These are phyloP conservation scores for Clarias fuscus DNA, from an alignment of 2,797 vertebrate genomes.

Conservation along the genomic window DNA sequence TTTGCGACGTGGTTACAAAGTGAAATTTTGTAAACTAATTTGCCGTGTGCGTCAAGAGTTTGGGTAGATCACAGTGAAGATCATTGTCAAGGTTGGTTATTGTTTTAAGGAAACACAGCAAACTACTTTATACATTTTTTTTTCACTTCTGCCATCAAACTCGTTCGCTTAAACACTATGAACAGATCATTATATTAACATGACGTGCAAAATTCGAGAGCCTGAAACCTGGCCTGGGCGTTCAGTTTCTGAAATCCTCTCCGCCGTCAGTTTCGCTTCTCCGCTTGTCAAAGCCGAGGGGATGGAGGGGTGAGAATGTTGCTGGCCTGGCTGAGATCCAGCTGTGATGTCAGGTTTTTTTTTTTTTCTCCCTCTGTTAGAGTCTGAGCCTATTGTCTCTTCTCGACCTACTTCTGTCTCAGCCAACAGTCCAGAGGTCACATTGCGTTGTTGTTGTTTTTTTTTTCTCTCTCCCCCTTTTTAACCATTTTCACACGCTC, in stretches of 20 bases:
- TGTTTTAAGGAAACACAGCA: not conserved
- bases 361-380: constrained; percentile 55
- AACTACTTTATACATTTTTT: not conserved
- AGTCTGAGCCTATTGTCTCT: constrained; percentile 68
- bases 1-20: not conserved
- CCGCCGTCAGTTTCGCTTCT: constrained; percentile 19
- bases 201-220: not conserved
- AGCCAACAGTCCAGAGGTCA: constrained; percentile 60
- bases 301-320: constrained; percentile 49
- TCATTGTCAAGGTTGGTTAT: not conserved
- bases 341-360: constrained; percentile 68
- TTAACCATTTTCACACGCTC: constrained; percentile 38
- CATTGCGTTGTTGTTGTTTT: constrained; percentile 40
- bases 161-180: not conserved
- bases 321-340: constrained; percentile 63
- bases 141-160: not conserved
- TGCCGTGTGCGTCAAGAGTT: not conserved
- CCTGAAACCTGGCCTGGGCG: not conserved
- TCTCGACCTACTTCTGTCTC: constrained; percentile 68
- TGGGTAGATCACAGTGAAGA: not conserved
- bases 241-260: constrained; percentile 26
- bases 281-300: constrained; percentile 30
- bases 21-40: not conserved
- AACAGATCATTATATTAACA: not conserved
- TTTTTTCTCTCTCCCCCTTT: constrained; percentile 42